These are phyloP conservation scores for Notocelia uddmanniana DNA, from an alignment of 2,888 invertebrate species.

Conservation along the genomic window DNA sequence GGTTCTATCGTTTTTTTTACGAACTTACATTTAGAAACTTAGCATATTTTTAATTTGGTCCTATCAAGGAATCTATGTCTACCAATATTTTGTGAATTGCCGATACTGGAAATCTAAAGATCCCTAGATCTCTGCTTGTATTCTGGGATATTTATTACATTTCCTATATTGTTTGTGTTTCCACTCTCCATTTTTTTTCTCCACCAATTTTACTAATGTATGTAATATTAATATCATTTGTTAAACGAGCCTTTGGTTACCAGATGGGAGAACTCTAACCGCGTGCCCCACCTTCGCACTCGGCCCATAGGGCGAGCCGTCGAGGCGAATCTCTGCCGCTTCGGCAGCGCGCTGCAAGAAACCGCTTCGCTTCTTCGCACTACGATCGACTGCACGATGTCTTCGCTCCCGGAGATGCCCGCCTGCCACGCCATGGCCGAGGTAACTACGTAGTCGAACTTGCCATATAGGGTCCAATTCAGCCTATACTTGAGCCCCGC, in stretches of 20 bases:
- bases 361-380: conserved; percentile 60
- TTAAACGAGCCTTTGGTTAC: background rate
- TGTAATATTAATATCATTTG: background rate
- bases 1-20: no score
- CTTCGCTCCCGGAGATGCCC: conserved; percentile 63
- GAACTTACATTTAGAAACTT: no score
- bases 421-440: conserved; percentile 73
- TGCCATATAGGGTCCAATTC: conserved; percentile 62
- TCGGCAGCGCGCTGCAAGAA: conserved; percentile 62
- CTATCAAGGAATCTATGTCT: no score
- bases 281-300: conserved; percentile 67
- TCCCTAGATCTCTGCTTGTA: no score
- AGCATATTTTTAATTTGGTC: no score
- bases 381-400: conserved; percentile 57
- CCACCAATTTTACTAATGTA: no score
- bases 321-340: conserved; percentile 62
- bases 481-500: conserved; percentile 62
- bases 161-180: no score
- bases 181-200: no score
- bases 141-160: no score
- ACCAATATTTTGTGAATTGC: no score
- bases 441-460: conserved; percentile 67
- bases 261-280: conserved; percentile 88
- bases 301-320: conserved; percentile 71
- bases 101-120: no score